Percentiles rank a stretch among this genome's conserved stretches.
These are phyloP conservation scores for Dynastes grantii DNA, from an alignment of 2,888 invertebrate species.

Conservation along the genomic window DNA sequence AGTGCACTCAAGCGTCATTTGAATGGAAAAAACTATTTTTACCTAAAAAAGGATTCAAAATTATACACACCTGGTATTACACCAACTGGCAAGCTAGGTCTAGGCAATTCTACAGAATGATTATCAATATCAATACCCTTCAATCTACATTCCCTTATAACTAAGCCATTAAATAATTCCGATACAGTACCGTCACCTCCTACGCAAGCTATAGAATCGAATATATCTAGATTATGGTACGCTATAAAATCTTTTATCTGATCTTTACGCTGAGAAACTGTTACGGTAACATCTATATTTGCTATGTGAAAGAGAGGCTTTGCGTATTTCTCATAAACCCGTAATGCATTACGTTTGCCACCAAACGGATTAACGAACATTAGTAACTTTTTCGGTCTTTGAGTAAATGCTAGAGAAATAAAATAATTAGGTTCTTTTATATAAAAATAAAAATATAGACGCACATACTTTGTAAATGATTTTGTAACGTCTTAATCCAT, in stretches of 20 bases:
- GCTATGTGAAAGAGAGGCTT: conserved; percentile 78
- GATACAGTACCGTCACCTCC: conserved; percentile 92
- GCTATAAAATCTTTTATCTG: conserved; percentile 83
- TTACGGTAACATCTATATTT: conserved; percentile 78
- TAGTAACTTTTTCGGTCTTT: conserved; percentile 80
- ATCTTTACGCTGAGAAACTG: conserved; percentile 82
- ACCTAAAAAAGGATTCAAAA: neutral
- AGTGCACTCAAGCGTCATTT: no score
- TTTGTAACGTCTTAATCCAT: conserved; percentile 76
- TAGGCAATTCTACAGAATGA: conserved; percentile 71
- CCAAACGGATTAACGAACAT: conserved; percentile 90
- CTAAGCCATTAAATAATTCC: conserved; percentile 84
- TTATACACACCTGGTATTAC: conserved; percentile 71
- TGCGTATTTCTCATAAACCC: conserved; percentile 83
- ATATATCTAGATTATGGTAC: conserved; percentile 74
- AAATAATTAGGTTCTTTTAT: neutral
- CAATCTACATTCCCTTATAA: conserved; percentile 74
- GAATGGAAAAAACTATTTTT: no score
- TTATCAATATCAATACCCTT: conserved; percentile 73
- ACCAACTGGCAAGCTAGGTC: conserved; percentile 75
- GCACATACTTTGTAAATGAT: conserved; percentile 72
- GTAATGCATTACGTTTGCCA: conserved; percentile 82
- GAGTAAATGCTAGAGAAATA: conserved; percentile 69
- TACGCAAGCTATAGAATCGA: conserved; percentile 83
- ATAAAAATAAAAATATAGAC: neutral